Evolutionary conservation across 2,113 vertebrate species (phyloP).

Genomic region (Pseudolaguvia tuberculata): DNA sequence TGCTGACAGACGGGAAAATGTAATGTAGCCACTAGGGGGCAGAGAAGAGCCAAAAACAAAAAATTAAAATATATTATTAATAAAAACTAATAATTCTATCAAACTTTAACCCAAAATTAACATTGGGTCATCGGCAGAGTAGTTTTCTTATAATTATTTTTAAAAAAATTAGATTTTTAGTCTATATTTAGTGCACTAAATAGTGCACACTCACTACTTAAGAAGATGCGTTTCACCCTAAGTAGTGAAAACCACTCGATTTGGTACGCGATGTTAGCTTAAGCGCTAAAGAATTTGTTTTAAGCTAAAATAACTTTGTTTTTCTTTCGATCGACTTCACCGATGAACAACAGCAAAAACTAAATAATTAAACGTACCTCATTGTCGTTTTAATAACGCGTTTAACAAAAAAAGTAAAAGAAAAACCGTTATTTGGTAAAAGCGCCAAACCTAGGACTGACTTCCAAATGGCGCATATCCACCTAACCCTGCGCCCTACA

Average conservation of each 20-base stretch:
- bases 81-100: too few species aligned
- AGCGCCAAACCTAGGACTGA: too few species aligned
- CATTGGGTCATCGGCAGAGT: too few species aligned
- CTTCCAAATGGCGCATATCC: background rate
- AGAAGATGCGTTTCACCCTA: background rate
- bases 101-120: too few species aligned
- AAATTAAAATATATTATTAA: too few species aligned
- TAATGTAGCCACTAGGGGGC: too few species aligned
- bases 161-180: too few species aligned
- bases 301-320: background rate
- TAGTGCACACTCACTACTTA: background rate
- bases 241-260: background rate
- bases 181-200: background rate
- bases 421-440: background rate
- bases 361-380: background rate
- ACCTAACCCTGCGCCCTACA: background rate
- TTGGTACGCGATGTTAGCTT: background rate
- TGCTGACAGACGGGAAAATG: too few species aligned
- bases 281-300: background rate
- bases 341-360: too few species aligned
- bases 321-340: background rate
- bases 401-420: background rate
- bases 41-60: too few species aligned
- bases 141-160: too few species aligned
- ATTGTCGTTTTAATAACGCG: background rate